Evolutionary conservation across 92 coral and sea anemone species (phyloP).

Genomic region (Actinostola sp.): DNA sequence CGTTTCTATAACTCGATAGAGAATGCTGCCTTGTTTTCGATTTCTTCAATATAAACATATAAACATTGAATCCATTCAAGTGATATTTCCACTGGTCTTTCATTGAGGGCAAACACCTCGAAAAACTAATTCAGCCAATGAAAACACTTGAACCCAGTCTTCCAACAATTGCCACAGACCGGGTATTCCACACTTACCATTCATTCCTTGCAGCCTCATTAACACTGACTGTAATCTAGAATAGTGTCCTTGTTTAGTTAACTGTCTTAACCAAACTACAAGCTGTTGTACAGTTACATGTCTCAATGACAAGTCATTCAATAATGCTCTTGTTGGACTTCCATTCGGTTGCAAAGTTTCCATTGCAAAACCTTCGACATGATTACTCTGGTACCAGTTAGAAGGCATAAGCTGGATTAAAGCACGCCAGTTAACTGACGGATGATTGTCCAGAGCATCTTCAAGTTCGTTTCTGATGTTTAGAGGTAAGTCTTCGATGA

Average conservation of each 20-base stretch:
- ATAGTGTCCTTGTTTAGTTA: constrained; percentile 19
- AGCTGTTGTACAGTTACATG: constrained; percentile 68
- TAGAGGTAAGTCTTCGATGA: constrained; percentile 62
- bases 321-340: constrained; percentile 77
- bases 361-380: constrained; percentile 62
- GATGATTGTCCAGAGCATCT: constrained; percentile 54
- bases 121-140: too few relatives aligned
- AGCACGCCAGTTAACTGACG: constrained; percentile 76
- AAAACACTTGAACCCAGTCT: too few relatives aligned
- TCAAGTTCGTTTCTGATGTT: constrained; percentile 52
- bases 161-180: background rate
- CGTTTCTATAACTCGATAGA: too few relatives aligned
- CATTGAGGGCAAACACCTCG: too few relatives aligned
- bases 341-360: constrained; percentile 67
- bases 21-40: too few relatives aligned
- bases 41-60: too few relatives aligned
- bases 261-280: constrained; percentile 41
- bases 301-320: constrained; percentile 64
- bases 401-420: constrained; percentile 56
- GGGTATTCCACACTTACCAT: constrained; percentile 43
- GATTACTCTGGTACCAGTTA: constrained; percentile 37
- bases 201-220: constrained; percentile 13
- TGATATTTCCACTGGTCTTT: too few relatives aligned
- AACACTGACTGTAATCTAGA: constrained; percentile 53
- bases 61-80: too few relatives aligned